phyloP scores from a whole-genome alignment of 2,888 invertebrate species.

The Ecdyonurus torrentis region DNA sequence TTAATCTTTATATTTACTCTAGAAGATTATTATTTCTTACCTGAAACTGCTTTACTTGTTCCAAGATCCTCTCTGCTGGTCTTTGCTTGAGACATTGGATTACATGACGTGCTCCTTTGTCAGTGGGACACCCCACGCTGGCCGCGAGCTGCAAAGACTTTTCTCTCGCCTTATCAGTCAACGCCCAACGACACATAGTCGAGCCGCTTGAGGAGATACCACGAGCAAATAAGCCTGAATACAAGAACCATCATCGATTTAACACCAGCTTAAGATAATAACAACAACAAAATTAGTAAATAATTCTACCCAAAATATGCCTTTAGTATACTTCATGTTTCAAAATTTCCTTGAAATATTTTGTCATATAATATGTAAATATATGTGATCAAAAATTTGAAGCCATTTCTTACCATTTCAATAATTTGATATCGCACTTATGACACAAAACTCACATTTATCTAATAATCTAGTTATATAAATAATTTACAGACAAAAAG shows the following conservation, averaged over 20 bases:
- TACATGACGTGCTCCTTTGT: constrained; percentile 31
- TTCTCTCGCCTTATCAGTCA: constrained; percentile 36
- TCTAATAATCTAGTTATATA: too few relatives aligned
- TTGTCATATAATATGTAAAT: too few relatives aligned
- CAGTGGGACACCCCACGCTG: constrained; percentile 42
- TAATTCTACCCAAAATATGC: too few relatives aligned
- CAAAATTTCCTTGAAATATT: too few relatives aligned
- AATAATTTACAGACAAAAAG: too few relatives aligned
- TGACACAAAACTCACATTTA: too few relatives aligned
- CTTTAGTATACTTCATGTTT: too few relatives aligned
- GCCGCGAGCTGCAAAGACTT: constrained; percentile 39
- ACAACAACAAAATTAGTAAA: too few relatives aligned
- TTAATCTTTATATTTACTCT: too few relatives aligned
- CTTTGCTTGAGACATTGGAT: constrained; percentile 44
- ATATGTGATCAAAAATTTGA: neutral
- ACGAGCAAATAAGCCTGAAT: constrained; percentile 35
- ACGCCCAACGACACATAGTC: constrained; percentile 42
- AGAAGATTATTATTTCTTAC: constrained; percentile 27
- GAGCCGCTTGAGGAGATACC: constrained; percentile 56
- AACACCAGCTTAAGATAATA: too few relatives aligned
- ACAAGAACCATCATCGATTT: neutral
- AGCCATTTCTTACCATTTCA: neutral
- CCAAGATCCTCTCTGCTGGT: constrained; percentile 40
- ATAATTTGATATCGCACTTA: neutral
- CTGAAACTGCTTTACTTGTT: constrained; percentile 37